phyloP scores from a whole-genome alignment of 2,888 invertebrate species.

The Cephonodes hylas region DNA sequence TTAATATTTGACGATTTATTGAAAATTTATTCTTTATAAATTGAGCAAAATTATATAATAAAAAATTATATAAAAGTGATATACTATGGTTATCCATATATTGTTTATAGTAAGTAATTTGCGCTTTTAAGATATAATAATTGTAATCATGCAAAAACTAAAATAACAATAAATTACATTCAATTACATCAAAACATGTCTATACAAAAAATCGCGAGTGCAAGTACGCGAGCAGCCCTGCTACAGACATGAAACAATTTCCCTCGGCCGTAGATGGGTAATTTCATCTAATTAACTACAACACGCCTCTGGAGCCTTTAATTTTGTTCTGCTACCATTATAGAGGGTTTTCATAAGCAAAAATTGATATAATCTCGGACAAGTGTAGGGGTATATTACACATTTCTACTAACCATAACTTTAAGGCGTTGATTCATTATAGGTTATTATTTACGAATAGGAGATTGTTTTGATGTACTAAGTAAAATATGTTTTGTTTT shows the following conservation, averaged over 20 bases:
- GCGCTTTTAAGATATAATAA: too few species aligned
- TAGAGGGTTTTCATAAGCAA: conserved; percentile 12
- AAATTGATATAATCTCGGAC: conserved; percentile 6
- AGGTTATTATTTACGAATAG: background rate
- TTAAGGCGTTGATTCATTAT: background rate
- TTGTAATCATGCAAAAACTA: too few species aligned
- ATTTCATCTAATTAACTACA: conserved; percentile 56
- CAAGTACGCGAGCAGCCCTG: background rate
- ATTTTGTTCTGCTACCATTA: conserved; percentile 36
- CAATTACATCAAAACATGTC: background rate
- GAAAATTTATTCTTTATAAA: too few species aligned
- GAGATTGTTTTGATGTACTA: background rate
- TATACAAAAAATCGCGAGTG: conserved; percentile 8
- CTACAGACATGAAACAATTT: conserved; percentile 12
- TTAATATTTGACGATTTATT: too few species aligned
- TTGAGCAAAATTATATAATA: too few species aligned
- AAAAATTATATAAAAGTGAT: too few species aligned
- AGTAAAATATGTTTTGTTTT: background rate
- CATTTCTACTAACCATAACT: background rate
- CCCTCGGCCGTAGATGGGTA: conserved; percentile 24
- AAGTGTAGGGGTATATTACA: background rate
- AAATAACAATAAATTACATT: conserved; percentile 1
- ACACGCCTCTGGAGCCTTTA: conserved; percentile 45
- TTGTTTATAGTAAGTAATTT: too few species aligned
- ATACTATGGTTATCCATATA: too few species aligned